Percentiles rank a stretch among this genome's conserved stretches.
Conservation (phyloP, 2,113 vertebrate genomes). For the Daubentonia madagascariensis region DNA sequence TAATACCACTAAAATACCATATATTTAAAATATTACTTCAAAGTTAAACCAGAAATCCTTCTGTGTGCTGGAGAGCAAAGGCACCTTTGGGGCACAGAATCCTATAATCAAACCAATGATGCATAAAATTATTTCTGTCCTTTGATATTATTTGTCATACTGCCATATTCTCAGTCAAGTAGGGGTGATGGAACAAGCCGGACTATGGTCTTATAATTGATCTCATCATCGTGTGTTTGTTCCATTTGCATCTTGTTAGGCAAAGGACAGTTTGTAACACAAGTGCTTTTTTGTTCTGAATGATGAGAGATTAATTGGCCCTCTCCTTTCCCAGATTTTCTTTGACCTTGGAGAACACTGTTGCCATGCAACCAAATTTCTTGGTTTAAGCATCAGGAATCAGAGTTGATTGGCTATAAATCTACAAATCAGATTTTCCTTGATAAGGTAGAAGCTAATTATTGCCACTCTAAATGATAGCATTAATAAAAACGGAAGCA, state of each 20-base stretch:
- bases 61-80: background rate
- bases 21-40: background rate
- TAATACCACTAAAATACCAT: background rate
- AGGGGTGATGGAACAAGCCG: background rate
- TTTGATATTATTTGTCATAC: conserved; percentile 15
- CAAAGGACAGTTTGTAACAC: background rate
- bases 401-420: background rate
- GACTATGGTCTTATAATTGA: background rate
- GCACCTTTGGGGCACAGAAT: background rate
- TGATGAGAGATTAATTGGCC: background rate
- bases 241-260: background rate
- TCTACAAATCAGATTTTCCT: background rate
- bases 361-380: background rate
- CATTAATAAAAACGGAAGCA: conserved; percentile 56
- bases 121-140: conserved; percentile 18
- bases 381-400: background rate
- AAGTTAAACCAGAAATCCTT: background rate
- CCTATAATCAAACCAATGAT: background rate
- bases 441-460: background rate
- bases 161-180: background rate
- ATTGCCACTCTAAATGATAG: conserved; percentile 10
- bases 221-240: background rate
- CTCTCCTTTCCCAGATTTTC: background rate
- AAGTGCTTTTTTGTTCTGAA: background rate
- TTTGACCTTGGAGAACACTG: conserved; percentile 13